These are phyloP conservation scores for Strigamia maritima DNA, from an alignment of 2,888 invertebrate species.

Conservation along the genomic window DNA sequence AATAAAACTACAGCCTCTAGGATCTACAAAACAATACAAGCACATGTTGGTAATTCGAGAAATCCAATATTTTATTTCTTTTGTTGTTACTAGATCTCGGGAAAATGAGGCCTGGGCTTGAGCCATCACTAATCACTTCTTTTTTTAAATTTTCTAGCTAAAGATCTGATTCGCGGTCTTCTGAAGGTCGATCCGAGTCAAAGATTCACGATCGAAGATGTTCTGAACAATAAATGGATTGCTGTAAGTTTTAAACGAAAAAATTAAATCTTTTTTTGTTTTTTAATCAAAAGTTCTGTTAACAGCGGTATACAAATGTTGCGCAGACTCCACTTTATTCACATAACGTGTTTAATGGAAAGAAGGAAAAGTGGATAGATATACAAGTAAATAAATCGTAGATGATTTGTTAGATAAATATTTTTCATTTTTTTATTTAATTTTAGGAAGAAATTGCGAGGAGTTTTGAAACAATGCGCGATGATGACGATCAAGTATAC, in stretches of 20 bases:
- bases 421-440: no score
- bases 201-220: conserved; percentile 83
- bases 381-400: no score
- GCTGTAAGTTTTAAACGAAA: conserved; percentile 59
- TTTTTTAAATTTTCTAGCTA: conserved; percentile 57
- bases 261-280: no score
- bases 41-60: no score
- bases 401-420: no score
- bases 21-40: no score
- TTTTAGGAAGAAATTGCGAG: conserved; percentile 90
- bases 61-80: no score
- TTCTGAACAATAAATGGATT: conserved; percentile 84
- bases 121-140: no score
- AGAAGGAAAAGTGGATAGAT: conserved; percentile 91
- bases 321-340: conserved; percentile 95
- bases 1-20: no score
- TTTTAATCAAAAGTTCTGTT: conserved; percentile 41
- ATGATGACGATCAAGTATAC: conserved; percentile 92
- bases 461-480: conserved; percentile 95
- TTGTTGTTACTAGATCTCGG: no score
- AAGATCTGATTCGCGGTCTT: conserved; percentile 91
- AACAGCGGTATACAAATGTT: conserved; percentile 75
- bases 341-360: conserved; percentile 80
- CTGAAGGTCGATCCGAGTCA: conserved; percentile 89
- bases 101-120: no score